These are phyloP conservation scores for Saxidomus purpurata DNA, from an alignment of 1,140 invertebrate species.

Conservation along the genomic window DNA sequence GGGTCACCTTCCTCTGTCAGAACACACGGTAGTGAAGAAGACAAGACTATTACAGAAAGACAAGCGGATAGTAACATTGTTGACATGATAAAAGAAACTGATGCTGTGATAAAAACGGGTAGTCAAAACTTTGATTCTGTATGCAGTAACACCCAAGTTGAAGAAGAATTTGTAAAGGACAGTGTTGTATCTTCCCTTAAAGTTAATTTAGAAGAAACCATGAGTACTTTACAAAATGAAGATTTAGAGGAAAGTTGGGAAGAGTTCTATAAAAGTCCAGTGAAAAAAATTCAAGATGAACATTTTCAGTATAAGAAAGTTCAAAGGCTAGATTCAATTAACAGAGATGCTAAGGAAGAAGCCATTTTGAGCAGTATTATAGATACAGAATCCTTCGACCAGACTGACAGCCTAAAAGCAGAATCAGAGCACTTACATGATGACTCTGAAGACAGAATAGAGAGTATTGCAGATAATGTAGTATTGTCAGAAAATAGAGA, in stretches of 20 bases:
- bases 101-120: not conserved
- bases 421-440: not conserved
- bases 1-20: not conserved
- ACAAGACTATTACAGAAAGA: not conserved
- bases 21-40: not conserved
- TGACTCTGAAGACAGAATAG: not conserved
- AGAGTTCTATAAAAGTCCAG: constrained; percentile 53
- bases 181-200: not conserved
- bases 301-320: not conserved
- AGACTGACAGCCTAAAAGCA: not conserved
- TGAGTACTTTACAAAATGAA: not conserved
- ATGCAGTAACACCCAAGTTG: not conserved
- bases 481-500: not conserved
- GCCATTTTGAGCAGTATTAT: constrained; percentile 8
- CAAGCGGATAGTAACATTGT: not conserved
- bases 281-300: constrained; percentile 4
- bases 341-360: constrained; percentile 51
- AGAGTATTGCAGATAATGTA: not conserved
- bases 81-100: not conserved
- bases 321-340: constrained; percentile 50
- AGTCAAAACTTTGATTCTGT: not conserved
- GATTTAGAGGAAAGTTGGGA: constrained; percentile 55
- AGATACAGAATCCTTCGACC: not conserved
- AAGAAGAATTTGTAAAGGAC: not conserved
- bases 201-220: not conserved